Conservation (phyloP, 2,888 invertebrate genomes). For the Ischnura elegans region DNA sequence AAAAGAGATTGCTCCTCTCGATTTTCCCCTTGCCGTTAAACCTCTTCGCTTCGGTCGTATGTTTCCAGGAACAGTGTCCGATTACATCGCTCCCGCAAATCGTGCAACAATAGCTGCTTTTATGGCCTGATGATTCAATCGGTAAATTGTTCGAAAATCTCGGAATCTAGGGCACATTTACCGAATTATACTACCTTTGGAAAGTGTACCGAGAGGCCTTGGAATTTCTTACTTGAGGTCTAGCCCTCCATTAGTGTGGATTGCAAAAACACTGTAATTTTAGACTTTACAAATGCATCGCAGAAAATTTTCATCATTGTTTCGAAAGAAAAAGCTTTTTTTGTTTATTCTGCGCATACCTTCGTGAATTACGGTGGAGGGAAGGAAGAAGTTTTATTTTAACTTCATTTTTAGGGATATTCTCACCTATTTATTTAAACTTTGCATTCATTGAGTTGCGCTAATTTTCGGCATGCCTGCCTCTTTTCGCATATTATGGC, state of each 20-base stretch:
- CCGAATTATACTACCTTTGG: background rate
- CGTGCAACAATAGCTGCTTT: background rate
- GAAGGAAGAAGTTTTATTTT: no score
- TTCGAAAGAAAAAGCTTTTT: background rate
- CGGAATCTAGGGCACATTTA: slow-evolving; percentile 8
- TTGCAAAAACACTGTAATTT: background rate
- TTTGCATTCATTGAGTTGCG: no score
- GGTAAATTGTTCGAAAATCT: background rate
- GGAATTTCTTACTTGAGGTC: background rate
- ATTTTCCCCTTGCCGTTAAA: background rate
- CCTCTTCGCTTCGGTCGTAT: background rate
- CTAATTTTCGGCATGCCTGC: no score
- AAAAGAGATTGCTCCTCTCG: background rate
- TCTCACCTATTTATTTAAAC: no score
- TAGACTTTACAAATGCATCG: background rate
- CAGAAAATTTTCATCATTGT: background rate
- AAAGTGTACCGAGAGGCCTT: background rate
- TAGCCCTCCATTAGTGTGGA: background rate
- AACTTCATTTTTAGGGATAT: no score
- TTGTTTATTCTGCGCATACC: no score
- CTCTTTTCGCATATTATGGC: no score
- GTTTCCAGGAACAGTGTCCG: slow-evolving; percentile 26
- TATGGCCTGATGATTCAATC: slow-evolving; percentile 31
- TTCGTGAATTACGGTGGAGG: no score
- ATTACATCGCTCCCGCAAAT: slow-evolving; percentile 31